Evolutionary conservation across 2,797 vertebrate genomes (phyloP), one percentile per base, ranked within the genome.

Genomic region (Alectoris magna): DNA sequence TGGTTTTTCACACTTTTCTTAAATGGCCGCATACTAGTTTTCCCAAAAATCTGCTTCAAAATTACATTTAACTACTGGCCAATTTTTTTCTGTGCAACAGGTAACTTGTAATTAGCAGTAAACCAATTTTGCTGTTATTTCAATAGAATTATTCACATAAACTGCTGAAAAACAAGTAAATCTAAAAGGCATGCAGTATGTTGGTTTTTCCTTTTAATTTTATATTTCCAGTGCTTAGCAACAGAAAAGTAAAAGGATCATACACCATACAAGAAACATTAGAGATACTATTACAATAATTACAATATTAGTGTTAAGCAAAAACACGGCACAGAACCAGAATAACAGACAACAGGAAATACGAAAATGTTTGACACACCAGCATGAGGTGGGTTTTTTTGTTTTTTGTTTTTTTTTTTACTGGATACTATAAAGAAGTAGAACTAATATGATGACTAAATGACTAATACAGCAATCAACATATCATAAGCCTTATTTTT

Each of bases 281-380:
- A 58, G 2, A 44, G n/a, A 26, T 44, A 48, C 10, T 26, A 13
- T 31, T 14, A 53, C 44, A 80, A n/a, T 15, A 68, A 13, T 31
- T 14, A 53, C 44, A 80, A n/a, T 15, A 68, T 24, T 15, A 59
- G 9, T 14, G 29, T 55, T 29, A 49, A 87, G n/a, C 68, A 93
- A 34, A 78, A 91, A 76, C 10, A 46, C 0, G 0, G 36, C 62
- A 55, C 14, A 9, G 41, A 55, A 39, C 4, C 14, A 44, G 43
- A 78, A 87, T 34, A 43, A 69, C 85, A 81, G 16, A 51, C 26
- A 90, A 43, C 6, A 73, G 48, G 76, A 88, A 76, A 79, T 24
- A 29, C 0, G 63, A 79, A 31, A 70, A 56, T 39, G 36, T 56
- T 53, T 73, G 44, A 53, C 51, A 44, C 19, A 51, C 15, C 60